These are phyloP conservation scores for Cremastobaeus sp. DNA, from an alignment of 2,888 invertebrate genomes.

Conservation along the genomic window DNA sequence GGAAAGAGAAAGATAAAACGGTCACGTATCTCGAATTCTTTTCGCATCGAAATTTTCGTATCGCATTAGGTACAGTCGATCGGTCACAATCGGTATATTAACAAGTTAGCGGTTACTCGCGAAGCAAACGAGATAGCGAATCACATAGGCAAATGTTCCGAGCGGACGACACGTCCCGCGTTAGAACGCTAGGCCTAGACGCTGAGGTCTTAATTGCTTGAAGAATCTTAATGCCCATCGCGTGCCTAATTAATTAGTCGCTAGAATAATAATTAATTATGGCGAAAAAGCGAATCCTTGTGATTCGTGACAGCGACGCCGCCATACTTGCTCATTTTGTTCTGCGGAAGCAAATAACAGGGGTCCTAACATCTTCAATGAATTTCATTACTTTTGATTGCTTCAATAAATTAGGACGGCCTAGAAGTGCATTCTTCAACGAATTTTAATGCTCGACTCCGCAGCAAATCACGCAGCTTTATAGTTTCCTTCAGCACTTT, in stretches of 20 bases:
- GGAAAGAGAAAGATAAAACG: constrained; percentile 31
- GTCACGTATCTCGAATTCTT: constrained; percentile 37
- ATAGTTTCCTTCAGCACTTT: no score
- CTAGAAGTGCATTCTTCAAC: neutral
- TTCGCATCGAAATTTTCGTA: constrained; percentile 31
- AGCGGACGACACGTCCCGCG: constrained; percentile 66
- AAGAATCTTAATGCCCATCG: constrained; percentile 68
- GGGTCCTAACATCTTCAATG: constrained; percentile 39
- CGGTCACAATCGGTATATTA: constrained; percentile 43
- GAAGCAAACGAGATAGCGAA: constrained; percentile 45
- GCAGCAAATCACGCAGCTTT: no score
- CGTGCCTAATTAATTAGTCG: constrained; percentile 76
- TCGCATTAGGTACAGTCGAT: neutral
- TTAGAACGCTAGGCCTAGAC: constrained; percentile 64
- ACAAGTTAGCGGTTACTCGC: constrained; percentile 48
- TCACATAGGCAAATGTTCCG: constrained; percentile 51
- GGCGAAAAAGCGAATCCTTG: constrained; percentile 63
- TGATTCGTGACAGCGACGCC: constrained; percentile 50
- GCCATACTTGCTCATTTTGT: constrained; percentile 27
- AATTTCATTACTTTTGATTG: constrained; percentile 44
- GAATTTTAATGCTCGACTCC: constrained; percentile 6
- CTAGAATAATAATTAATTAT: constrained; percentile 72
- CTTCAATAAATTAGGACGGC: constrained; percentile 21
- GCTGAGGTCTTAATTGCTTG: constrained; percentile 74
- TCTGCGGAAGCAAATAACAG: constrained; percentile 28